These are phyloP conservation scores for Euglossa dilemma DNA, from an alignment of 1,140 invertebrate species.

Conservation along the genomic window DNA sequence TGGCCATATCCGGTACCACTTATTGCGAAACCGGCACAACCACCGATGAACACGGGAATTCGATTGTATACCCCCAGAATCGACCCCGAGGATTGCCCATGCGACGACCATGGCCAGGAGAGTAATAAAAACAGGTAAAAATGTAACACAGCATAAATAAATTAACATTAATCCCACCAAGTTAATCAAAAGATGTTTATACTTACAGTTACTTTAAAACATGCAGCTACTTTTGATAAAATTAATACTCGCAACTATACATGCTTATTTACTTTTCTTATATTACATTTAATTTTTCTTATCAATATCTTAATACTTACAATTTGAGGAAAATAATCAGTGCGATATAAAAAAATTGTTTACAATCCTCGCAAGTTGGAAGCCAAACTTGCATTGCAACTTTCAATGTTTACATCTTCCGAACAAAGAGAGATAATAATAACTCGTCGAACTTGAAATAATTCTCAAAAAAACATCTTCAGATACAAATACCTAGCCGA, in stretches of 20 bases:
- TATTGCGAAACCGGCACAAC: slow-evolving; percentile 74
- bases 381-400: no score
- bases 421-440: neutral
- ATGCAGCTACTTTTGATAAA: no score
- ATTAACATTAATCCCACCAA: no score
- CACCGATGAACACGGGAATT: slow-evolving; percentile 72
- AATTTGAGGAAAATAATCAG: no score
- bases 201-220: no score
- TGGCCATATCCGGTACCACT: slow-evolving; percentile 84
- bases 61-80: slow-evolving; percentile 58
- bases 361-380: neutral
- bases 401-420: neutral
- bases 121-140: slow-evolving; percentile 57
- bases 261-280: no score
- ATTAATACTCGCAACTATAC: no score
- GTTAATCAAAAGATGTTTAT: no score
- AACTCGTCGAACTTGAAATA: neutral
- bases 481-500: slow-evolving; percentile 84
- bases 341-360: no score
- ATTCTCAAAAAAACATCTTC: neutral
- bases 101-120: slow-evolving; percentile 57
- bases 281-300: no score
- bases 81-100: slow-evolving; percentile 64
- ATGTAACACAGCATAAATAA: neutral
- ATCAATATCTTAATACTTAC: neutral